These are phyloP conservation scores for Mirza zaza DNA, from an alignment of 2,113 vertebrate genomes.

Conservation along the genomic window DNA sequence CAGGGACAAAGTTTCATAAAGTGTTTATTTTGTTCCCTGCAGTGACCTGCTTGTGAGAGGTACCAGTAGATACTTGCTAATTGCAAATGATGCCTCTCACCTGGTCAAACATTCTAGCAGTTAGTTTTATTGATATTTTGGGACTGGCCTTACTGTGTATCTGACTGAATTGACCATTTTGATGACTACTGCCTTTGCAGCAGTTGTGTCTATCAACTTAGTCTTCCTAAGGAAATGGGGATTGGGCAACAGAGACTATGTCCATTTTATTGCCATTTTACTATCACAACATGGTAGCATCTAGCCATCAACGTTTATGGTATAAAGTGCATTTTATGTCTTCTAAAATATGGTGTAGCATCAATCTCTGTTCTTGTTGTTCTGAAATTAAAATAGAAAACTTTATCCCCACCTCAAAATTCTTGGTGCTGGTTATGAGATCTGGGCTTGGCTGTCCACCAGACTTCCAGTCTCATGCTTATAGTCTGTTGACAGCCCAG, in stretches of 20 bases:
- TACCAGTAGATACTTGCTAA: neutral
- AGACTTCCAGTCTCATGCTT: neutral
- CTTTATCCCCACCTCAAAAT: neutral
- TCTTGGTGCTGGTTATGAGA: neutral
- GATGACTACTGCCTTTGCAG: neutral
- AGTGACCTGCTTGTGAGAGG: neutral
- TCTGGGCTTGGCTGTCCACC: neutral
- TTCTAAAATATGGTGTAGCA: neutral
- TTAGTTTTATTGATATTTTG: slow-evolving; percentile 61
- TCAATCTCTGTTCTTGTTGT: neutral
- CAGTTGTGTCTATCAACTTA: neutral
- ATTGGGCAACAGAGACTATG: neutral
- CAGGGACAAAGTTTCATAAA: neutral
- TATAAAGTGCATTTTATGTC: neutral
- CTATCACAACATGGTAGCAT: neutral
- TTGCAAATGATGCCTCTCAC: neutral
- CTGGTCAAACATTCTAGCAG: slow-evolving; percentile 2
- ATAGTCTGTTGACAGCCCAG: neutral
- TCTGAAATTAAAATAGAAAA: slow-evolving; percentile 33
- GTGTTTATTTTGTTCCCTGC: neutral
- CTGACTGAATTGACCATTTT: slow-evolving; percentile 31
- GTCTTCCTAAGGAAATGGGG: neutral
- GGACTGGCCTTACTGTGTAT: neutral
- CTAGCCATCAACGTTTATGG: neutral
- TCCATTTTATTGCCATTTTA: neutral